Evolutionary conservation across 2,888 invertebrate species (phyloP).

Genomic region (Acanthacorydalis orientalis): DNA sequence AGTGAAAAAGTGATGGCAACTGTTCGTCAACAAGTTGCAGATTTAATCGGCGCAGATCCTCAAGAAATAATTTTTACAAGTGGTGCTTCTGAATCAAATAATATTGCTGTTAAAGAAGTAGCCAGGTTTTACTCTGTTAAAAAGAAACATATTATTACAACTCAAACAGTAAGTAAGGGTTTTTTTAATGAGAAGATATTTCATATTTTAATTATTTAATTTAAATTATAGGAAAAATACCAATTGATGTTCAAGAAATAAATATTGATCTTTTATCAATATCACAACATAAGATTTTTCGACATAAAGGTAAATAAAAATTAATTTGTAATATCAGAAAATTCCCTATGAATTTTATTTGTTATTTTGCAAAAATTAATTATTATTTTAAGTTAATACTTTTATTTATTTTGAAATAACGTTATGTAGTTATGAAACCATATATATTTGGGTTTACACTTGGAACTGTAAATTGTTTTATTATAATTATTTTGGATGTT

Average conservation of each 20-base stretch:
- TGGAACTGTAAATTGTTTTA: too few relatives aligned
- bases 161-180: constrained; percentile 83
- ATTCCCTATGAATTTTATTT: too few relatives aligned
- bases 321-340: too few relatives aligned
- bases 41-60: constrained; percentile 81
- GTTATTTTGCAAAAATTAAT: too few relatives aligned
- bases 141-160: constrained; percentile 91
- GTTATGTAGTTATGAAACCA: too few relatives aligned
- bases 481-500: too few relatives aligned
- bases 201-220: too few relatives aligned
- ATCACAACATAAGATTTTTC: constrained; percentile 93
- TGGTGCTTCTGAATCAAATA: constrained; percentile 98
- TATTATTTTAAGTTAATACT: too few relatives aligned
- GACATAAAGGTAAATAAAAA: constrained; percentile 59
- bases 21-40: constrained; percentile 79
- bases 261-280: constrained; percentile 97
- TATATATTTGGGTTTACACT: too few relatives aligned
- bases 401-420: too few relatives aligned
- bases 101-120: constrained; percentile 93
- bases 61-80: constrained; percentile 98
- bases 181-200: background rate
- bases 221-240: constrained; percentile 88
- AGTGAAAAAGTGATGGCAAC: constrained; percentile 88
- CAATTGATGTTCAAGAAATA: constrained; percentile 83
- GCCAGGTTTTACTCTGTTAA: constrained; percentile 85